Conservation (phyloP, 2,113 vertebrate species). For the Pyrgilauda ruficollis region DNA sequence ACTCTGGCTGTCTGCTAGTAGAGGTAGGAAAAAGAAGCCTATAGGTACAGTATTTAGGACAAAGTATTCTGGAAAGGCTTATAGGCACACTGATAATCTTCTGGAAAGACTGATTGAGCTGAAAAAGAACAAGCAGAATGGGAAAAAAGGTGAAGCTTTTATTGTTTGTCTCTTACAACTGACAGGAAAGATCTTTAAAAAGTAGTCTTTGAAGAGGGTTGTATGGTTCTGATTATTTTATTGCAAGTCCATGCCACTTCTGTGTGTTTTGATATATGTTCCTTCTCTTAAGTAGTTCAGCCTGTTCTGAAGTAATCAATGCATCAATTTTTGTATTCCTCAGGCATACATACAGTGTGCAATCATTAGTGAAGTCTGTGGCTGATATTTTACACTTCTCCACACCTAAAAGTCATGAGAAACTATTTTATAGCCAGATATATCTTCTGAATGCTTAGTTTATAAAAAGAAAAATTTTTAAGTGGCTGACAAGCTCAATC, state of each 20-base stretch:
- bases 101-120: background rate
- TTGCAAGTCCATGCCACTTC: background rate
- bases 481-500: background rate
- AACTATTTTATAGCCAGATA: background rate
- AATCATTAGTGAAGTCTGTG: background rate
- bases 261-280: background rate
- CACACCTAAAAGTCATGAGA: background rate
- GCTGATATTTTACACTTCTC: background rate
- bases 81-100: background rate
- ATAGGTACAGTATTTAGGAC: background rate
- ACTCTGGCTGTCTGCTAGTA: background rate
- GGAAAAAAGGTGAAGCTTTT: background rate
- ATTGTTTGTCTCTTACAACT: background rate
- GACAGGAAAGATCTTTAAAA: background rate
- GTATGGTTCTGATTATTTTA: background rate
- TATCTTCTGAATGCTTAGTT: background rate
- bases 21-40: background rate
- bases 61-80: background rate
- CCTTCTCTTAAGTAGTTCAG: background rate
- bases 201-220: background rate
- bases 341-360: background rate
- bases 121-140: background rate
- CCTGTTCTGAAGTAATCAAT: background rate
- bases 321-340: background rate
- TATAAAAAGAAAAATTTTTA: background rate